Percentiles rank a stretch among this genome's conserved stretches.
These are phyloP conservation scores for Fringilla coelebs DNA, from an alignment of 2,797 vertebrate genomes.

Conservation along the genomic window DNA sequence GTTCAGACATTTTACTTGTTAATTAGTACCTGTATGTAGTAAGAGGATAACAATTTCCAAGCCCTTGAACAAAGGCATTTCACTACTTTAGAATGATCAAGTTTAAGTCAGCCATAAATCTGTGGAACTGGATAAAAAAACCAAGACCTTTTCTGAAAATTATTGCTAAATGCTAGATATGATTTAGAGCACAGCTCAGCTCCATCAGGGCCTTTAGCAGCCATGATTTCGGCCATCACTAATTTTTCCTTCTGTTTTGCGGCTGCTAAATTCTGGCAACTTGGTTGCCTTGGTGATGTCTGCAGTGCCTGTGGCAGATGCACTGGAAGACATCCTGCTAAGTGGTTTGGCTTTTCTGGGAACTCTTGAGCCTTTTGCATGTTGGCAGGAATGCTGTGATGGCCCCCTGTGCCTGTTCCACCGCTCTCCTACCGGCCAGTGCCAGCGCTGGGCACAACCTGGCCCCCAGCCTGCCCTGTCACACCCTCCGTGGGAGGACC, in stretches of 20 bases:
- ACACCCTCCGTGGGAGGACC: rapidly evolving
- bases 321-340: background rate
- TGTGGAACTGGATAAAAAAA: background rate
- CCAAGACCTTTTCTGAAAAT: background rate
- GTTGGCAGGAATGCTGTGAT: background rate
- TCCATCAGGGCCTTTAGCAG: background rate
- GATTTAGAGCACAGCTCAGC: background rate
- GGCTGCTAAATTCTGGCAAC: background rate
- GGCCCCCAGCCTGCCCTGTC: background rate
- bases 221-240: background rate
- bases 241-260: background rate
- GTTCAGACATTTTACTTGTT: background rate
- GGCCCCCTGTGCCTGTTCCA: background rate
- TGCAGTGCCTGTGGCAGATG: background rate
- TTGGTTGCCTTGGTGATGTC: constrained; percentile 46
- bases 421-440: rapidly evolving
- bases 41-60: background rate
- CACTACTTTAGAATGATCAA: background rate
- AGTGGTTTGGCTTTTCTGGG: background rate
- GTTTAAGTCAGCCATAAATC: background rate
- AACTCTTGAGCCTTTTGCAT: background rate
- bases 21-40: background rate
- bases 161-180: background rate
- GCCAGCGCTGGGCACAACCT: background rate
- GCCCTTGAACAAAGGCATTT: background rate